Conservation (phyloP, 2,888 invertebrate genomes). For the Leptinotarsa peninsularis region DNA sequence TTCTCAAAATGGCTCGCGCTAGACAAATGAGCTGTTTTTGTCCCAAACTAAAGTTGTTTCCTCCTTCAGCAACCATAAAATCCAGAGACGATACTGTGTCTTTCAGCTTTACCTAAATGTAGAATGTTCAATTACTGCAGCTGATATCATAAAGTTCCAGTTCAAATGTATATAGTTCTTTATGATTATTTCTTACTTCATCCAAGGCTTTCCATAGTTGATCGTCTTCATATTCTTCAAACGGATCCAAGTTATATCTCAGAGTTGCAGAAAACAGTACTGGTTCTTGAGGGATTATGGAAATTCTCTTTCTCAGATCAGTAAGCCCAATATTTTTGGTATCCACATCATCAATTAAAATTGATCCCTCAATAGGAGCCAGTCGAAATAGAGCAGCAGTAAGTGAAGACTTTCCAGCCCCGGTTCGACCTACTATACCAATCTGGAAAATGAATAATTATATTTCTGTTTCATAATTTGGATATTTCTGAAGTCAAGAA, state of each 20-base stretch:
- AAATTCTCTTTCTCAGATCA: conserved; percentile 83
- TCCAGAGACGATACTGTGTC: conserved; percentile 74
- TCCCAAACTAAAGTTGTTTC: conserved; percentile 87
- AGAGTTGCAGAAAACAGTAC: conserved; percentile 86
- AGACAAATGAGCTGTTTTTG: conserved; percentile 89
- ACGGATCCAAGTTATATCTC: conserved; percentile 88
- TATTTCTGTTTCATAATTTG: too few species aligned
- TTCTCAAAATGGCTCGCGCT: conserved; percentile 84
- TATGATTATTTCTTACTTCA: conserved; percentile 66
- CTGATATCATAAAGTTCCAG: too few species aligned
- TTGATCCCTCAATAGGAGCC: conserved; percentile 80
- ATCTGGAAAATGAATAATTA: conserved; percentile 68
- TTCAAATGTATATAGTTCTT: background rate
- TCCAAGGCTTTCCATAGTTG: conserved; percentile 83
- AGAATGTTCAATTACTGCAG: background rate
- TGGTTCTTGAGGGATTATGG: conserved; percentile 95
- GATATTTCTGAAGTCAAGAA: too few species aligned
- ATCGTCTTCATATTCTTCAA: conserved; percentile 78
- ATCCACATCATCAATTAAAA: conserved; percentile 82
- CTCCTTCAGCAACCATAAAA: conserved; percentile 78
- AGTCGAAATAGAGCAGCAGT: conserved; percentile 87
- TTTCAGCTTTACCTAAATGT: conserved; percentile 79
- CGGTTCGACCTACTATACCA: conserved; percentile 89
- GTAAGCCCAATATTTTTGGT: conserved; percentile 78
- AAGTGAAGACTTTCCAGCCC: conserved; percentile 88